Base-by-base conservation (phyloP, 2,888 invertebrate species). In the Epirrhoe alternata region DNA sequence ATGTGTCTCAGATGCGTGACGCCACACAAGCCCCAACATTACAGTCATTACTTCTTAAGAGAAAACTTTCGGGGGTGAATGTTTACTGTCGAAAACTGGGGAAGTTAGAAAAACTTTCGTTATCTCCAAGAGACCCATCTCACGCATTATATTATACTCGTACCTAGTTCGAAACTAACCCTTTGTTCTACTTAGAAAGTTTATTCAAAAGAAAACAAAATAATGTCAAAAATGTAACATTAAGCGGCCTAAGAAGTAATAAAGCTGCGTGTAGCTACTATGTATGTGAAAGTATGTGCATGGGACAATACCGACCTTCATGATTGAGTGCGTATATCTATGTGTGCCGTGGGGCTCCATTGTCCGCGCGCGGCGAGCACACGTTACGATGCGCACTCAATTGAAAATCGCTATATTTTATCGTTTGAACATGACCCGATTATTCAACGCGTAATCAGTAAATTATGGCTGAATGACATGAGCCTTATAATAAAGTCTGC, bases 351-450 rank as follows among this genome's bases (percentile, higher is more conserved):
- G 17, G 55, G 38, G 12, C 8, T 47, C 47, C 33, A 47, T 57
- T 57, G 47, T 57, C 17, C 10, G 49, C 49, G 16, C 17, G 49
- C 35, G 16, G 5, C 30, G 45, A 12, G 8, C 16, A 57, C 12
- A 0, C 42, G 24, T 50, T 47, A 50, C 33, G 47, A 14, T 47
- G 56, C 30, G 56, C 56, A n/a, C 33, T 50, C 33, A 49, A 58
- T 50, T 16, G 57, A 58, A 58, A 57, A 58, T 8, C 49, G 17
- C 49, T 17, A 31, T 58, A 42, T 58, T 58, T 57, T 57, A 58
- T 58, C 57, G 57, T 49, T 58, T 35, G 57, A 35, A 49, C 57
- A 35, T 30, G 57, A 33, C 33, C 7, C 49, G 33, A 35, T 58
- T 16, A 17, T 35, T 45, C 42, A 17, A 42, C 42, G 12, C 55